phyloP scores from a whole-genome alignment of 2,888 invertebrate species.

The Diogma glabrata region DNA sequence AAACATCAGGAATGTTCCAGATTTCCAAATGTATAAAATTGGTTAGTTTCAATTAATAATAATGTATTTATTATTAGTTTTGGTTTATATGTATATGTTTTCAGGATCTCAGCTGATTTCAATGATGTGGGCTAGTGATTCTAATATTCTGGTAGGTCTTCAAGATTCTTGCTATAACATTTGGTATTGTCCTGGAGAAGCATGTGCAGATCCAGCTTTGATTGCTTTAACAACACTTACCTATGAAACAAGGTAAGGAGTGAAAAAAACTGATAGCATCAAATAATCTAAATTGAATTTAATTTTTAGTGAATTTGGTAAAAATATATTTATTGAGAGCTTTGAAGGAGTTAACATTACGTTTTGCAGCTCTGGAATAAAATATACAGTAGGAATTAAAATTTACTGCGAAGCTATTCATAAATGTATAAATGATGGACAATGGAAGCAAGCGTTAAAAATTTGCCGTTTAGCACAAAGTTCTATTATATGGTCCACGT shows the following conservation, averaged over 20 bases:
- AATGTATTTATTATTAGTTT: background rate
- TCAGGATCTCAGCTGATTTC: conserved; percentile 44
- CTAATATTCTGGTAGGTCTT: conserved; percentile 67
- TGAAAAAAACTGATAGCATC: too few species aligned
- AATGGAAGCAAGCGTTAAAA: conserved; percentile 76
- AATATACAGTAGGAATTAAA: conserved; percentile 42
- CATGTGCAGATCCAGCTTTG: conserved; percentile 58
- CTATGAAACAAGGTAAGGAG: conserved; percentile 37
- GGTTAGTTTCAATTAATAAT: conserved; percentile 21
- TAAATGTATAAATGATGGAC: conserved; percentile 57
- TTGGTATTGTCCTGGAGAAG: conserved; percentile 69
- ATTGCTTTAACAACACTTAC: conserved; percentile 47
- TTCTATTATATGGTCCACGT: conserved; percentile 79
- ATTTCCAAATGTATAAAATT: conserved; percentile 25
- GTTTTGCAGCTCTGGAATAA: conserved; percentile 78
- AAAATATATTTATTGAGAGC: conserved; percentile 67
- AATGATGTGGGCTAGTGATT: conserved; percentile 54
- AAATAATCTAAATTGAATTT: conserved; percentile 34
- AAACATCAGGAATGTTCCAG: conserved; percentile 31
- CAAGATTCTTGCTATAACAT: conserved; percentile 67
- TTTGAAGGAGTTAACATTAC: conserved; percentile 77
- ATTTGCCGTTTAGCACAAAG: conserved; percentile 48
- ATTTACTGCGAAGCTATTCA: conserved; percentile 43
- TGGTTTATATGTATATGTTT: conserved; percentile 32
- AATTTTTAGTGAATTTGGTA: conserved; percentile 65